phyloP scores from a whole-genome alignment of 2,888 invertebrate species.

The Agonopterix subpropinquella region DNA sequence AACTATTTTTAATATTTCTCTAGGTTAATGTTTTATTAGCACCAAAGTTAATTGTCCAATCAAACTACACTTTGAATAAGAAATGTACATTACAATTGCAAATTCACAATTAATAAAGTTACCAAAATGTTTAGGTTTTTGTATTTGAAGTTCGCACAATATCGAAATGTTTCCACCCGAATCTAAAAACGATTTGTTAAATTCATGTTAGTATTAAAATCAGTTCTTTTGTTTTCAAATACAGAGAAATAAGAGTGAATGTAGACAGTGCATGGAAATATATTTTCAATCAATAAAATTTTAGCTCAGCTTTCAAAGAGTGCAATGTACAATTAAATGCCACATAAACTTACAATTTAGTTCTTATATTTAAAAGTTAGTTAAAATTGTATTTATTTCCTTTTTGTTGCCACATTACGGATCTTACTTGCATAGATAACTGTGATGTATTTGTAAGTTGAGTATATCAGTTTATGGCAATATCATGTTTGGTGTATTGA shows the following conservation, averaged over 20 bases:
- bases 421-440: constrained; percentile 23
- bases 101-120: constrained; percentile 28
- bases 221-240: no score
- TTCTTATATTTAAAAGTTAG: constrained; percentile 3
- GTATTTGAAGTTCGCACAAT: constrained; percentile 42
- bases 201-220: no score
- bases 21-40: constrained; percentile 49
- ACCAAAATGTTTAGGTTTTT: constrained; percentile 43
- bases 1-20: constrained; percentile 55
- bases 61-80: constrained; percentile 3
- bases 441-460: constrained; percentile 33
- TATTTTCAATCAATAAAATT: background rate
- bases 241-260: background rate
- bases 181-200: no score
- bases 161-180: constrained; percentile 7
- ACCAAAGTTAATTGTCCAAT: constrained; percentile 52
- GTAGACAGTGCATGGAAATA: background rate
- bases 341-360: background rate
- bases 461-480: constrained; percentile 14
- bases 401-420: constrained; percentile 13
- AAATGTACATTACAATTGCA: constrained; percentile 12
- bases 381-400: constrained; percentile 2
- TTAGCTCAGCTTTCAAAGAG: background rate
- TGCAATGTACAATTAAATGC: constrained; percentile 2
- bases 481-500: background rate